Conservation (phyloP, 2,113 vertebrate genomes). For the Pardalotus punctatus region DNA sequence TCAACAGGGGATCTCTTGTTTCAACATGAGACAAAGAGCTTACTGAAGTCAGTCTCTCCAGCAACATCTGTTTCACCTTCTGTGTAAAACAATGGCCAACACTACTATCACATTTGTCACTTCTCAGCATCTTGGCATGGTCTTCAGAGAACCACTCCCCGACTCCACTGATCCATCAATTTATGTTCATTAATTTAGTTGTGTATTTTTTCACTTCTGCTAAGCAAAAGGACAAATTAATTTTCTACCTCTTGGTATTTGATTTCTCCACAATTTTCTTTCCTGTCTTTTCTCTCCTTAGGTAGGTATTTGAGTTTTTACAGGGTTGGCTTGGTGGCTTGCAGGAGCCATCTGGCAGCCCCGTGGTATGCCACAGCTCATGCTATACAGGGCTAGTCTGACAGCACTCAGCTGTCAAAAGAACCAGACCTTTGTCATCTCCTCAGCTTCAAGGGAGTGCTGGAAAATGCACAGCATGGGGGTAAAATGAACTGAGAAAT, state of each 20-base stretch:
- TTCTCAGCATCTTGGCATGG: not conserved
- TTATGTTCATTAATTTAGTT: not conserved
- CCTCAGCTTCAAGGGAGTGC: not conserved
- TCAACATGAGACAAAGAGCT: not conserved
- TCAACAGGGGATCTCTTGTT: not conserved
- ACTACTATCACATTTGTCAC: not conserved
- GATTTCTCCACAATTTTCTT: not conserved
- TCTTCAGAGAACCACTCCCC: not conserved
- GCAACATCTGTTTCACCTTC: not conserved
- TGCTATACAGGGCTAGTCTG: accelerated
- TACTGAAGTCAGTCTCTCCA: not conserved
- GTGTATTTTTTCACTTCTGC: not conserved
- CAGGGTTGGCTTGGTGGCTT: not conserved
- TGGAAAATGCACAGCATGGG: not conserved
- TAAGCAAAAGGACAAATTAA: not conserved
- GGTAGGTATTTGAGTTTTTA: not conserved
- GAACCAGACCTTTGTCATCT: not conserved
- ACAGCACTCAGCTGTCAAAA: not conserved
- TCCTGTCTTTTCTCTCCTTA: not conserved
- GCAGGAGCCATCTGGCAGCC: conserved; percentile 1
- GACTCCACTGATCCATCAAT: not conserved
- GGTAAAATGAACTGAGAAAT: not conserved
- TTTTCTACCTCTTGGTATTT: not conserved
- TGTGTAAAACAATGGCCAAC: not conserved
- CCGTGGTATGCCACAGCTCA: not conserved